Evolutionary conservation across 2,888 invertebrate species (phyloP).

Genomic region (Parthenolecanium corni): DNA sequence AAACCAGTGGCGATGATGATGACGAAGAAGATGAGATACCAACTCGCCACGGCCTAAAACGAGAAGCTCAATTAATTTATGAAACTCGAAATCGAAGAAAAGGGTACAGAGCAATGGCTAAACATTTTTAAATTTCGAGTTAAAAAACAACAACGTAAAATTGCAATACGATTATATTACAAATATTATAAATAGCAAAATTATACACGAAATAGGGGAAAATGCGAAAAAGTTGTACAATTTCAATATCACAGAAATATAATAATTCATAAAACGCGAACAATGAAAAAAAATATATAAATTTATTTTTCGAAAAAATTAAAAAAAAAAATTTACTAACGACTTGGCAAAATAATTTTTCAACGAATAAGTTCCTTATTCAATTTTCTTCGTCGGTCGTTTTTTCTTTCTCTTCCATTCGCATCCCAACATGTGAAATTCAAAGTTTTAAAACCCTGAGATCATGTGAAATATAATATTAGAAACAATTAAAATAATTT

Average conservation of each 20-base stretch:
- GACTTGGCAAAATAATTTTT: neutral
- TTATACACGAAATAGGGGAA: slow-evolving; percentile 1
- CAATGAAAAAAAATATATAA: too few relatives aligned
- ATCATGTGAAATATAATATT: neutral
- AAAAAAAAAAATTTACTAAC: neutral
- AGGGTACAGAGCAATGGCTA: slow-evolving; percentile 42
- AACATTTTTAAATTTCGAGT: slow-evolving; percentile 6
- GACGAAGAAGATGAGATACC: slow-evolving; percentile 63
- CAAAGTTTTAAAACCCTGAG: slow-evolving; percentile 15
- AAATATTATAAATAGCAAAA: slow-evolving; percentile 18
- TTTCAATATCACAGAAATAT: slow-evolving; percentile 17
- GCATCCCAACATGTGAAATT: neutral
- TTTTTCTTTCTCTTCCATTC: neutral
- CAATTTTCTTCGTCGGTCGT: neutral
- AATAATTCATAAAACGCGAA: too few relatives aligned
- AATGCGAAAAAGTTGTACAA: slow-evolving; percentile 20
- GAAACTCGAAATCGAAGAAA: slow-evolving; percentile 71
- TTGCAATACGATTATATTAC: slow-evolving; percentile 19
- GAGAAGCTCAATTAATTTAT: slow-evolving; percentile 70
- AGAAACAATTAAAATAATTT: too few relatives aligned
- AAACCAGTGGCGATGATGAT: slow-evolving; percentile 27
- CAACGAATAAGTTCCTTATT: neutral
- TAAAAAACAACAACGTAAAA: neutral
- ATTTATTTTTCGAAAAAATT: neutral
- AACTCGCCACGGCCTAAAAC: slow-evolving; percentile 62